phyloP scores from a whole-genome alignment of 2,113 vertebrate genomes.

The Tiliqua scincoides region DNA sequence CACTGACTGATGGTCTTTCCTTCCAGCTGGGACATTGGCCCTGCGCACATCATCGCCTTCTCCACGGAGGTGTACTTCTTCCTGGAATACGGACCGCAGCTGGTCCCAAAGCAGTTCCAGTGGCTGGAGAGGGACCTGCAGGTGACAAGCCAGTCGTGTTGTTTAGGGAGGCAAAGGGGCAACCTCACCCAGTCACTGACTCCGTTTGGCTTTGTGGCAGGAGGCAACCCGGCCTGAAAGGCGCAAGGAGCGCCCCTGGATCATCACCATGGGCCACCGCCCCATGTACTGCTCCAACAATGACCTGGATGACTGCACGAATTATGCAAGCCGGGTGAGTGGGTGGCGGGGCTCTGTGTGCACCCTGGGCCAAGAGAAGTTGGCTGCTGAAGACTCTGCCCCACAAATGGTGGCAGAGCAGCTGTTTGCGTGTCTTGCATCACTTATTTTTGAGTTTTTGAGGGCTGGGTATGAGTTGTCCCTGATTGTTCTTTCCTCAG shows the following conservation, averaged over 20 bases:
- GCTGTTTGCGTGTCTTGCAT: neutral
- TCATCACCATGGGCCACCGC: slow-evolving; percentile 91
- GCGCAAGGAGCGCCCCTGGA: slow-evolving; percentile 80
- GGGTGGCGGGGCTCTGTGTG: neutral
- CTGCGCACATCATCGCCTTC: slow-evolving; percentile 87
- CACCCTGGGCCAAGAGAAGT: neutral
- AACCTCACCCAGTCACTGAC: too few species aligned
- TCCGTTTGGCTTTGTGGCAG: slow-evolving; percentile 51
- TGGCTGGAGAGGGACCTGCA: slow-evolving; percentile 86
- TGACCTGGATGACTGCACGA: slow-evolving; percentile 85
- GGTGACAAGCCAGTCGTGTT: slow-evolving; percentile 61
- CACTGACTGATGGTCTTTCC: slow-evolving; percentile 8
- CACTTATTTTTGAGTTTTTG: neutral
- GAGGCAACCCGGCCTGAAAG: slow-evolving; percentile 77
- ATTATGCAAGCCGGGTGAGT: slow-evolving; percentile 81
- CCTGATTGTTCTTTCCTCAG: slow-evolving; percentile 18
- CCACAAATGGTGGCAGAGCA: neutral
- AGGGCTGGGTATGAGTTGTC: neutral
- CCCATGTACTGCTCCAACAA: slow-evolving; percentile 93
- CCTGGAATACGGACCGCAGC: slow-evolving; percentile 77
- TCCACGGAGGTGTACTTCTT: slow-evolving; percentile 92
- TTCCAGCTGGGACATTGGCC: slow-evolving; percentile 86
- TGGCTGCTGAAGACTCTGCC: neutral
- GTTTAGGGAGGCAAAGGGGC: rapidly evolving
- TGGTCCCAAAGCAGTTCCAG: slow-evolving; percentile 82